These are phyloP conservation scores for Gymnoscopelus braueri DNA, from an alignment of 2,797 vertebrate genomes.

Conservation along the genomic window DNA sequence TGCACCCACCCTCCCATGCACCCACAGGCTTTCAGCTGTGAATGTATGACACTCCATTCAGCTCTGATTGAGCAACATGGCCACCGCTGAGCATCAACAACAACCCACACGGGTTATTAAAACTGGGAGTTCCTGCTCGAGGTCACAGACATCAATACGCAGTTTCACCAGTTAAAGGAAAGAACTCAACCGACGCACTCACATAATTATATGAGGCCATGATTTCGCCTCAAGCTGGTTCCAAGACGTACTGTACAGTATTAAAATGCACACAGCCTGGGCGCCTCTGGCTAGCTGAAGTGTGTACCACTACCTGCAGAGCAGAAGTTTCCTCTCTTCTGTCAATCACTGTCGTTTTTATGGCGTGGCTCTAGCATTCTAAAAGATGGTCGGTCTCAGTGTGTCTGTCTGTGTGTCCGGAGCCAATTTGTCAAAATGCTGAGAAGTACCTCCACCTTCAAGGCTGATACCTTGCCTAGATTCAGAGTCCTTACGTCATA, in stretches of 20 bases:
- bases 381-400: no score
- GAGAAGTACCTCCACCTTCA: no score
- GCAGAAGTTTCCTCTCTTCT: constrained; percentile 10
- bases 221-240: constrained; percentile 21
- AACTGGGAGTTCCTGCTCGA: constrained; percentile 12
- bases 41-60: neutral
- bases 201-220: constrained; percentile 15
- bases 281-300: constrained; percentile 35
- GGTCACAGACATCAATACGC: constrained; percentile 8
- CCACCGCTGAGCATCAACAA: neutral
- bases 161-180: neutral
- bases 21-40: neutral
- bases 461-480: no score
- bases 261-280: constrained; percentile 44
- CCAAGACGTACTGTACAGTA: constrained; percentile 6
- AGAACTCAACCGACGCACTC: constrained; percentile 22
- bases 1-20: neutral
- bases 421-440: no score
- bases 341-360: constrained; percentile 22
- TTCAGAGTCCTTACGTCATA: no score
- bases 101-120: neutral
- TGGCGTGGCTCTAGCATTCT: no score
- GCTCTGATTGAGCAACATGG: neutral
- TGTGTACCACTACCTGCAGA: neutral
- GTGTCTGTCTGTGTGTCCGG: no score